Evolutionary conservation across 2,888 invertebrate genomes (phyloP).

Genomic region (Dilophus febrilis): DNA sequence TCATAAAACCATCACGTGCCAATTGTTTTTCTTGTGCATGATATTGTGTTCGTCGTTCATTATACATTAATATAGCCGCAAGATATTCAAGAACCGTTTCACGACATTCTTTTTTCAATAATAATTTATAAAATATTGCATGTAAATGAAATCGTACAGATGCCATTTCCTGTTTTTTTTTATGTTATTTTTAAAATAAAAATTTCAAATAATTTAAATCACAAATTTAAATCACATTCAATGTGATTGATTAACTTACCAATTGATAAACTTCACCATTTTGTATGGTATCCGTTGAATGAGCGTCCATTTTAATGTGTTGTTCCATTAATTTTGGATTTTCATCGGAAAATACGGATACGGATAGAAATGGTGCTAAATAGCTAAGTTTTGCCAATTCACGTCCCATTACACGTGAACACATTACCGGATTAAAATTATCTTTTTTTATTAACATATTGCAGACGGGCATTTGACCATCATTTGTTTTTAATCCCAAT

Average conservation of each 20-base stretch:
- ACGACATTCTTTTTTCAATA: conserved; percentile 66
- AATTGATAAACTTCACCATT: neutral
- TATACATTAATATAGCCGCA: conserved; percentile 55
- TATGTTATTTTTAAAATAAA: neutral
- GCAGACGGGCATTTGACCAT: conserved; percentile 54
- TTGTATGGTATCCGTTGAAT: neutral
- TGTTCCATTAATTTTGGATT: conserved; percentile 59
- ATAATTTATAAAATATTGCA: conserved; percentile 64
- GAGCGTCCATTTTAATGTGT: conserved; percentile 34
- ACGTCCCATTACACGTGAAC: conserved; percentile 58
- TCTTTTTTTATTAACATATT: conserved; percentile 42
- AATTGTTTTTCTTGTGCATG: conserved; percentile 75
- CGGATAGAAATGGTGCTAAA: conserved; percentile 79
- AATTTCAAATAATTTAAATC: neutral
- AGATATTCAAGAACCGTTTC: conserved; percentile 66
- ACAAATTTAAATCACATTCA: neutral
- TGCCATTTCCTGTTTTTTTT: conserved; percentile 42
- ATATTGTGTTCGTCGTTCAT: conserved; percentile 77
- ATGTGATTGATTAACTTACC: conserved; percentile 7
- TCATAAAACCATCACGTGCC: conserved; percentile 89
- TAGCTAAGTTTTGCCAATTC: conserved; percentile 74
- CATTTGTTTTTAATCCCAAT: conserved; percentile 60
- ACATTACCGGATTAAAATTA: conserved; percentile 55
- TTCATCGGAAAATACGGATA: conserved; percentile 88
- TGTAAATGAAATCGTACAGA: conserved; percentile 59